Evolutionary conservation across 2,888 invertebrate species (phyloP), one percentile per base, ranked within the genome.

Genomic region (Epistrophe eligans): DNA sequence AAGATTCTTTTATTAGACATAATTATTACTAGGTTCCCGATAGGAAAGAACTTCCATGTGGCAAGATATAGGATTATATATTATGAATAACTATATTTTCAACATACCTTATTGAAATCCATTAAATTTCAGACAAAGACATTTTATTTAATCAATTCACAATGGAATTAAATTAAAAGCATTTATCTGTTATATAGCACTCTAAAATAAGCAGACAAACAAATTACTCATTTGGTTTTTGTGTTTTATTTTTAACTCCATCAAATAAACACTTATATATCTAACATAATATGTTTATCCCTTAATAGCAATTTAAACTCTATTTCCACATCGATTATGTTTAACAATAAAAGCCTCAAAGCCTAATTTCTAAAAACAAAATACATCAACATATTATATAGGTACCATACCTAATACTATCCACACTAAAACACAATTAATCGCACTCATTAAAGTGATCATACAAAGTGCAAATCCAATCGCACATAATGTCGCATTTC

Each of bases 401-500:
- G n/a, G n/a, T n/a, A n/a, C n/a, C n/a, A n/a, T n/a, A n/a, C n/a
- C n/a, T n/a, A n/a, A n/a, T n/a, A n/a, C n/a, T n/a, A n/a, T 28
- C 55, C 8, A 50, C 19, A 15, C 60, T 4, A 28, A 48, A 24
- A 72, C 79, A 66, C 67, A 80, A 84, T 84, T 80, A 84, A 73
- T 73, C 55, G 60, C 62, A 77, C 70, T 74, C 81, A 70, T 85
- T 85, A 62, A 80, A 80, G 6, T 32, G 81, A 81, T 85, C 77
- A 67, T 66, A 55, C 64, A 81, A 64, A 77, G 70, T 81, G 48
- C 43, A 50, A 81, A 62, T 76, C 58, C 79, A 84, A 79, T 76
- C 76, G 80, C 52, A 76, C 38, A 76, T 76, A 84, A 84, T 81
- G 73, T 85, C 81, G 73, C 62, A 81, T 73, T 81, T 77, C 77